Conservation (phyloP, 1,140 invertebrate species). For the Drosophila sulfurigaster region DNA sequence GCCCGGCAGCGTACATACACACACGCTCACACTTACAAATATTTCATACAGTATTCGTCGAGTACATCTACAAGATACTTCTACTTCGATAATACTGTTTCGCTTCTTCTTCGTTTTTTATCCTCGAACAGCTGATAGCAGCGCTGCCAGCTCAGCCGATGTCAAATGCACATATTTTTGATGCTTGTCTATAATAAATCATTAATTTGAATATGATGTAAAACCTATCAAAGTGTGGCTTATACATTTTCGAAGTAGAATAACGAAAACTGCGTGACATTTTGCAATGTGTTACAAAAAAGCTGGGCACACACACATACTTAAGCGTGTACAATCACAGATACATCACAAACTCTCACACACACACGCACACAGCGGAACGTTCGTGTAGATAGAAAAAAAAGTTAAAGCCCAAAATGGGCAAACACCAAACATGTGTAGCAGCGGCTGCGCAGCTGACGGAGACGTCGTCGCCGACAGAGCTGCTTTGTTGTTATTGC, state of each 20-base stretch:
- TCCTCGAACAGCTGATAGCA: conserved; percentile 66
- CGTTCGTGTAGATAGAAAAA: conserved; percentile 33
- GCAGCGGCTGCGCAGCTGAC: conserved; percentile 42
- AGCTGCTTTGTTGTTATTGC: conserved; percentile 47
- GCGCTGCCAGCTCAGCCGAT: conserved; percentile 31
- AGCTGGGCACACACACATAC: conserved; percentile 33
- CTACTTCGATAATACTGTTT: conserved; percentile 22
- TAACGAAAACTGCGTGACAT: conserved; percentile 62
- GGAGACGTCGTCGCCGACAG: conserved; percentile 34
- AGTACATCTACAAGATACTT: conserved; percentile 44
- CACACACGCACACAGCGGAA: conserved; percentile 15
- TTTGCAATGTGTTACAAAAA: conserved; percentile 59
- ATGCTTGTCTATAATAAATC: conserved; percentile 25
- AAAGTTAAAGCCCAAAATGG: conserved; percentile 65
- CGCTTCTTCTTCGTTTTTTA: conserved; percentile 40
- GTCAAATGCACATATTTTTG: conserved; percentile 2
- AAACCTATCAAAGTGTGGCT: neutral
- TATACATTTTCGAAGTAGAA: conserved; percentile 13
- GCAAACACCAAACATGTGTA: conserved; percentile 73
- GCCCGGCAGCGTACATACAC: conserved; percentile 26
- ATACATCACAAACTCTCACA: conserved; percentile 39
- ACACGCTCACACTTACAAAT: conserved; percentile 40
- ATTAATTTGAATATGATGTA: conserved; percentile 3
- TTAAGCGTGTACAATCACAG: conserved; percentile 33
- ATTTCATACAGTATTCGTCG: conserved; percentile 27